phyloP scores from a whole-genome alignment of 2,113 vertebrate genomes.

The Datnioides undecimradiatus region DNA sequence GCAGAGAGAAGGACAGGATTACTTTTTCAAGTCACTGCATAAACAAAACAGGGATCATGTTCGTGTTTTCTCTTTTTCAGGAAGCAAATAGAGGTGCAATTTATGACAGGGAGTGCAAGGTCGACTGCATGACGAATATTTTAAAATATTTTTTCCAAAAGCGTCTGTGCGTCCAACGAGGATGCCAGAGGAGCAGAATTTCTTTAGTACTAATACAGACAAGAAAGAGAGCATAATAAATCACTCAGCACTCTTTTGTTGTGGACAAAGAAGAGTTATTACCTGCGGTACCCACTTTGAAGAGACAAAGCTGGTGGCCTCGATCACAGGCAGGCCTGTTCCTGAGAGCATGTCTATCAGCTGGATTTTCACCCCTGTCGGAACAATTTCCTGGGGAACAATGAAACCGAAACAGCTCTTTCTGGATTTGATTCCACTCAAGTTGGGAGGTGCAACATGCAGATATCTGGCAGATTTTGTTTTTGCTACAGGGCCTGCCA shows the following conservation, averaged over 20 bases:
- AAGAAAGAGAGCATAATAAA: conserved; percentile 71
- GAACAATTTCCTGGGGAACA: conserved; percentile 89
- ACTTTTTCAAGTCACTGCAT: conserved; percentile 21
- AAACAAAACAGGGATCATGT: conserved; percentile 26
- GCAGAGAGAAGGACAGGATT: conserved; percentile 12
- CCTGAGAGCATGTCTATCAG: conserved; percentile 93
- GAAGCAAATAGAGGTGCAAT: conserved; percentile 30
- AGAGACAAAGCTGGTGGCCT: conserved; percentile 96
- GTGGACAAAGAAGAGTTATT: conserved; percentile 73
- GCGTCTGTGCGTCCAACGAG: conserved; percentile 28
- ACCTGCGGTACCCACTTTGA: conserved; percentile 98
- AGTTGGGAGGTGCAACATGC: conserved; percentile 30
- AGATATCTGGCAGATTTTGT: conserved; percentile 23
- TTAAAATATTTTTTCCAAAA: conserved; percentile 37
- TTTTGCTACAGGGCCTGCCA: background rate
- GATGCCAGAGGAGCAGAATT: conserved; percentile 33
- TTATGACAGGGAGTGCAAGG: conserved; percentile 25
- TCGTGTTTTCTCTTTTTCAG: conserved; percentile 14
- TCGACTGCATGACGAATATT: conserved; percentile 9
- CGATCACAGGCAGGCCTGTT: conserved; percentile 91
- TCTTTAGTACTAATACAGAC: conserved; percentile 27
- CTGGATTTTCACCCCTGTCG: conserved; percentile 92
- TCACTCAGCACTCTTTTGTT: conserved; percentile 65
- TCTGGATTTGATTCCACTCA: conserved; percentile 57
- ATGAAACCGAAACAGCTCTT: conserved; percentile 56